phyloP scores from a whole-genome alignment of 2,113 vertebrate species.

The Cinclus cinclus region DNA sequence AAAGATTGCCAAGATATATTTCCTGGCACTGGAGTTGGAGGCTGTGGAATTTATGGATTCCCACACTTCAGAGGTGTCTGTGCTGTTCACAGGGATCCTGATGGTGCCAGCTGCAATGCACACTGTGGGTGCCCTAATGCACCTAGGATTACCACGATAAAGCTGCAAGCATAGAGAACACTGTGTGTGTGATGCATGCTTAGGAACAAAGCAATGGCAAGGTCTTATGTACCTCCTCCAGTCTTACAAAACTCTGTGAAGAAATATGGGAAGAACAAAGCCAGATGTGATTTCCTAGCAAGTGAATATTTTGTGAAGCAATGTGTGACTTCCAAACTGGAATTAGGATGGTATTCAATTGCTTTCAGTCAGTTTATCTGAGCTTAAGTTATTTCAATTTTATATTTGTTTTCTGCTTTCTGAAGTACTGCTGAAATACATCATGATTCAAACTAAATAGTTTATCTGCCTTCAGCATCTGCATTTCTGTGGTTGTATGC shows the following conservation, averaged over 20 bases:
- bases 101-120: fast-evolving
- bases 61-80: fast-evolving
- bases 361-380: not conserved
- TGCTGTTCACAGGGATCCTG: fast-evolving
- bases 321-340: not conserved
- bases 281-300: not conserved
- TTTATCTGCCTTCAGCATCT: not conserved
- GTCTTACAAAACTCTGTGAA: not conserved
- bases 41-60: not conserved
- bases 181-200: fast-evolving
- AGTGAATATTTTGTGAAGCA: not conserved
- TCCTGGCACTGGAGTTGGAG: not conserved
- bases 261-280: not conserved
- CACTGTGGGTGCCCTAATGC: fast-evolving
- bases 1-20: not conserved
- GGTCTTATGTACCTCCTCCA: not conserved
- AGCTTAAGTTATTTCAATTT: not conserved
- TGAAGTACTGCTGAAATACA: not conserved
- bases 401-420: not conserved
- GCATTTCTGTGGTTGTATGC: not conserved
- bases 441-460: not conserved
- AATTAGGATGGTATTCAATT: not conserved
- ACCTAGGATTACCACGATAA: not conserved
- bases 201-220: not conserved
- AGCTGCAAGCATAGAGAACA: not conserved